Base-by-base conservation (phyloP, 2,888 invertebrate species). In the Cantharis nigra region DNA sequence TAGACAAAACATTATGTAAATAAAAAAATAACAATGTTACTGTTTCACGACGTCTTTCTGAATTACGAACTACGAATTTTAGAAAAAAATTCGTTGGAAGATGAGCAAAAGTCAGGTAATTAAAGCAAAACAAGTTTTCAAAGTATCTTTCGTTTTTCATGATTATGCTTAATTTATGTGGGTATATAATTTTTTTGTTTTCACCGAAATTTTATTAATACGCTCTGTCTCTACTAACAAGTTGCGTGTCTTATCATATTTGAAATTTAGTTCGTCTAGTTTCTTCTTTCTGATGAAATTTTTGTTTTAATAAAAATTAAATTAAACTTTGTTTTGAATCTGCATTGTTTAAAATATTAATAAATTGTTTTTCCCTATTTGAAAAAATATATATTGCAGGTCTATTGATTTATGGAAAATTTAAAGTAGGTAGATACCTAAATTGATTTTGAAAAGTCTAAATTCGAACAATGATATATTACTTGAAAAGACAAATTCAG, bases 401-500 rank as follows among this genome's bases (percentile, higher is more conserved):
- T n/a, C 7, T 49, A 49, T 49, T 49, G 49, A 49, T 49, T 49
- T 49, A n/a, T n/a, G 2, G 49, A 49, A 49, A 49, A n/a, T 49
- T n/a, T 49, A 49, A 49, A 11, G 49, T 7, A 13, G 33, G 1
- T 33, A 33, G 11, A 4, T 33, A 49, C n/a, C 49, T 2, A 49
- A 49, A 49, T 49, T 49, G 49, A 49, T 49, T 49, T 49, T 49
- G 49, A 49, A 49, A 49, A 49, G 49, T 49, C 49, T n/a, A 49
- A 49, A n/a, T 64, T 49, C 49, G 10, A 67, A 71, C 71, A 72
- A 76, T 67, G 26, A 67, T 76, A 76, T 76, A 76, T 76, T 69
- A 72, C 67, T 63, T 20, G 64, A 69, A 67, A 71, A 72, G 69
- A 76, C 72, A 69, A 70, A 73, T 76, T 76, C 70, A 63, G 76